These are phyloP conservation scores for Bathynomus jamesi DNA, from an alignment of 1,140 invertebrate species.

Conservation along the genomic window DNA sequence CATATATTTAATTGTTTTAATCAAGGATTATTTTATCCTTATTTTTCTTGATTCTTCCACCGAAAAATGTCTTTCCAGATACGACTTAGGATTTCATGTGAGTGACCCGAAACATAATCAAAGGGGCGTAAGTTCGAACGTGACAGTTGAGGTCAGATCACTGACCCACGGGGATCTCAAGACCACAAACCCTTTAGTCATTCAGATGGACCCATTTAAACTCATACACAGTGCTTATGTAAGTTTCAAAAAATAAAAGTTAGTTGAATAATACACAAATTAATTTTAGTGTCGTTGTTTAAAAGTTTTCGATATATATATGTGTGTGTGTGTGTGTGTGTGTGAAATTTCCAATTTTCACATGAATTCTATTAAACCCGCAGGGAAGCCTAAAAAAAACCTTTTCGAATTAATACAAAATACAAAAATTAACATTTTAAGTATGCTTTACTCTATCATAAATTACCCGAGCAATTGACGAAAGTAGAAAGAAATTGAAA, in stretches of 20 bases:
- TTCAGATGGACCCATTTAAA: neutral
- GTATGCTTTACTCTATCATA: no score
- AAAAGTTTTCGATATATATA: neutral
- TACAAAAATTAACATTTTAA: no score
- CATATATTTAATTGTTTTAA: no score
- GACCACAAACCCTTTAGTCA: neutral
- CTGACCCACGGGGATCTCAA: constrained; percentile 7
- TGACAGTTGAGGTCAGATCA: constrained; percentile 19
- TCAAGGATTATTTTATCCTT: neutral
- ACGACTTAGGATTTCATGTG: constrained; percentile 25
- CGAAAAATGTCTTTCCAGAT: constrained; percentile 7
- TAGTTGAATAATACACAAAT: no score
- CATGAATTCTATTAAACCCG: no score
- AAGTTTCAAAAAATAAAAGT: neutral
- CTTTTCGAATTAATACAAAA: no score
- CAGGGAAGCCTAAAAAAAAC: no score
- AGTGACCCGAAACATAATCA: constrained; percentile 24
- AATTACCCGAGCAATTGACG: no score
- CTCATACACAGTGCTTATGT: neutral
- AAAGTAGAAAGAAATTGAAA: no score
- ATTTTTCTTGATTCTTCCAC: neutral
- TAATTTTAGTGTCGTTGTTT: no score
- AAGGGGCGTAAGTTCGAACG: constrained; percentile 13
- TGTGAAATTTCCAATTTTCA: neutral
- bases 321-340: neutral